Evolutionary conservation across 1,140 invertebrate species (phyloP).

Genomic region (Stenopsyche tienmushanensis): DNA sequence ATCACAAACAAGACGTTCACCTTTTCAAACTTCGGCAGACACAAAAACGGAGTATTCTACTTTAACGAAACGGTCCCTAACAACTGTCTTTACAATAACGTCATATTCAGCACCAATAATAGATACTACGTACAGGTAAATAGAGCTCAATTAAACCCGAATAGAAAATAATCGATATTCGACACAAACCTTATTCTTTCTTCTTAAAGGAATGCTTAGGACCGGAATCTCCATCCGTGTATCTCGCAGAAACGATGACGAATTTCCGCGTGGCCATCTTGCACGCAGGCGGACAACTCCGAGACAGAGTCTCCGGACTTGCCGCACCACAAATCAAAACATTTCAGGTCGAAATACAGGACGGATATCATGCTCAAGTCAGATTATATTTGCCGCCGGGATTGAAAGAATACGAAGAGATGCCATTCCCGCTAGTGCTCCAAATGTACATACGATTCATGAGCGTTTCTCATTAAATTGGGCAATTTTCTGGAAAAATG

Average conservation of each 20-base stretch:
- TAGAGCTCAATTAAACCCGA: neutral
- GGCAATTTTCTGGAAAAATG: no score
- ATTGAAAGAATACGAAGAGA: slow-evolving; percentile 76
- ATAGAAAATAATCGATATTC: neutral
- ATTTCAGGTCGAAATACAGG: slow-evolving; percentile 59
- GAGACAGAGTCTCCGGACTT: slow-evolving; percentile 53
- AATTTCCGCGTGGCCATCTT: slow-evolving; percentile 59
- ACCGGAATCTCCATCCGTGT: slow-evolving; percentile 65
- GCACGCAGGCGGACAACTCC: slow-evolving; percentile 56
- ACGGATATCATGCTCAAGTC: slow-evolving; percentile 58
- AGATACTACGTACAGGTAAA: slow-evolving; percentile 60
- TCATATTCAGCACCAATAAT: slow-evolving; percentile 64
- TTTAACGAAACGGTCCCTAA: slow-evolving; percentile 55
- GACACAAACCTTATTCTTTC: neutral
- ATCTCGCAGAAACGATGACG: slow-evolving; percentile 59
- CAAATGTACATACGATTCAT: slow-evolving; percentile 67
- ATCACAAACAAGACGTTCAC: slow-evolving; percentile 31
- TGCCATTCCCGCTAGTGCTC: slow-evolving; percentile 77
- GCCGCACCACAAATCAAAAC: slow-evolving; percentile 61
- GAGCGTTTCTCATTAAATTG: no score
- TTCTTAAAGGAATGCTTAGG: slow-evolving; percentile 68
- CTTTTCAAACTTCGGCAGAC: slow-evolving; percentile 30
- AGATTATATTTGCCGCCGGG: slow-evolving; percentile 72
- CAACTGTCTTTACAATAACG: slow-evolving; percentile 64
- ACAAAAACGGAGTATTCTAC: slow-evolving; percentile 38